phyloP scores from a whole-genome alignment of 2,797 vertebrate genomes.

The Falco berigora region DNA sequence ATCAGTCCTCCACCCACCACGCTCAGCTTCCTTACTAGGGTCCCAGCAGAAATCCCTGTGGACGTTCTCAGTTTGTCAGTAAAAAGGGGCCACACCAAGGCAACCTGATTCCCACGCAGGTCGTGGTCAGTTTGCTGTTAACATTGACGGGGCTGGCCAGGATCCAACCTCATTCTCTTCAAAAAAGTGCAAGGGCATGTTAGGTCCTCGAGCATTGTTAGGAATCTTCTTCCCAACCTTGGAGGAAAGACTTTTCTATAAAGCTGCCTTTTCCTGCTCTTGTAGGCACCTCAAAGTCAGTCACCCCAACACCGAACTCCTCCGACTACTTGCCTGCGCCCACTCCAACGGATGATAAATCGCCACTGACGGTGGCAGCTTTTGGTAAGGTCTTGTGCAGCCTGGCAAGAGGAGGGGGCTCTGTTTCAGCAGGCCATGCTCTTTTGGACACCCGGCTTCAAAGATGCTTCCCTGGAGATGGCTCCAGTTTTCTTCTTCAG shows the following conservation, averaged over 20 bases:
- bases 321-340: not conserved
- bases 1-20: not conserved
- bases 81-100: not conserved
- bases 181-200: fast-evolving
- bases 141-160: not conserved
- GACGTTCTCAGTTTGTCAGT: not conserved
- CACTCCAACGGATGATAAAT: conserved; percentile 49
- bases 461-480: not conserved
- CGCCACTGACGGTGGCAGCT: conserved; percentile 66
- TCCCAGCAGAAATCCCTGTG: not conserved
- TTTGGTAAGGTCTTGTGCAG: conserved; percentile 63
- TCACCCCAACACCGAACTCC: not conserved
- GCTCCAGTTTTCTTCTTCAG: not conserved
- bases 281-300: not conserved
- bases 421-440: not conserved
- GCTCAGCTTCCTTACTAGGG: not conserved
- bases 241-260: not conserved
- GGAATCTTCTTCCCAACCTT: not conserved
- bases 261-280: not conserved
- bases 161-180: not conserved
- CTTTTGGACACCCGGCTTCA: not conserved
- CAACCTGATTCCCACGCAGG: not conserved
- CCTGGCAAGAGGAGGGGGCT: not conserved
- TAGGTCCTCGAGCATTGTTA: not conserved
- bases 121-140: not conserved